A percentile compares a stretch with the other conserved stretches of the same genome.
phyloP scores from a whole-genome alignment of 1,140 invertebrate species.

The Drosophila miranda region DNA sequence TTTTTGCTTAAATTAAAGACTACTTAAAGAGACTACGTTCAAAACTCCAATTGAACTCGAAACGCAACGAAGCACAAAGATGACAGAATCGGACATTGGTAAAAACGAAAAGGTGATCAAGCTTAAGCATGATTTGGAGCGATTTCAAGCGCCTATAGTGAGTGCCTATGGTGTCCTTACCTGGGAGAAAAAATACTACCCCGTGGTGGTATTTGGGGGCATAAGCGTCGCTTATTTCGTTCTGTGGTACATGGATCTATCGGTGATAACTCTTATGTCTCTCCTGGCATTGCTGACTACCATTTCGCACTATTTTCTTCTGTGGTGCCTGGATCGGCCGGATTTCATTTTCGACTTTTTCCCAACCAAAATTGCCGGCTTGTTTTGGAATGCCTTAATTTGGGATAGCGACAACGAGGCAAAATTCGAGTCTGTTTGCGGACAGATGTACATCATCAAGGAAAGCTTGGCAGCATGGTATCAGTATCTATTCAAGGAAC shows the following conservation, averaged over 20 bases:
- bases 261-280: conserved; percentile 90
- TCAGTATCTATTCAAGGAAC: conserved; percentile 73
- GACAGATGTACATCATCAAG: conserved; percentile 24
- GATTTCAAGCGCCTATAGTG: conserved; percentile 90
- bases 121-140: conserved; percentile 89
- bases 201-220: conserved; percentile 87
- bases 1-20: no score
- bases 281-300: conserved; percentile 87
- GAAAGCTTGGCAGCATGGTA: conserved; percentile 42
- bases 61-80: no score
- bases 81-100: no score
- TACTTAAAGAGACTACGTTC: no score
- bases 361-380: no score
- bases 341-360: no score
- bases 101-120: conserved; percentile 83
- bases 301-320: conserved; percentile 87
- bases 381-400: no score
- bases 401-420: no score
- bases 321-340: no score
- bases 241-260: conserved; percentile 91
- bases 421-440: no score
- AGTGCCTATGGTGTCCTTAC: conserved; percentile 88
- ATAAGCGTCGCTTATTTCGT: conserved; percentile 88
- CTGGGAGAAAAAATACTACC: conserved; percentile 93
- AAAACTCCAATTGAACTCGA: no score